Evolutionary conservation across 2,888 invertebrate species (phyloP).

Genomic region (Amphipyra tragopoginis): DNA sequence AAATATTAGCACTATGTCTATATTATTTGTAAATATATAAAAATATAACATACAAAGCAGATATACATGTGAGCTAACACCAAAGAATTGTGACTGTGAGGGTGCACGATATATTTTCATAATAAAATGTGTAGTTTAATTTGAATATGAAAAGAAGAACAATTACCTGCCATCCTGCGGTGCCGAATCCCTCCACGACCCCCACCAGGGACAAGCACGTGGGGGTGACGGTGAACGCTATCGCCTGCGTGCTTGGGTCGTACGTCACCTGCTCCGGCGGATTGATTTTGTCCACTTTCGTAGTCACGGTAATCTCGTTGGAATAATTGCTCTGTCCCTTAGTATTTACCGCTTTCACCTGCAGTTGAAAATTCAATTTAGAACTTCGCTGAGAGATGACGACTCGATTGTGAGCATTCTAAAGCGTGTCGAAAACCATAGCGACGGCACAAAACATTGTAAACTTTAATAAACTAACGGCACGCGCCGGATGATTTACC

Average conservation of each 20-base stretch:
- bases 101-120: conserved; percentile 20
- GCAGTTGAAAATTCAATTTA: conserved; percentile 55
- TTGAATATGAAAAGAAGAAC: background rate
- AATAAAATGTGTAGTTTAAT: background rate
- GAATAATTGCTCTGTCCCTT: conserved; percentile 97
- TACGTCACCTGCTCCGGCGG: conserved; percentile 95
- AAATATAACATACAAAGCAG: conserved; percentile 35
- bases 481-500: conserved; percentile 79
- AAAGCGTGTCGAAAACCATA: conserved; percentile 69
- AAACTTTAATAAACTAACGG: conserved; percentile 65
- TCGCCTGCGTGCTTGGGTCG: conserved; percentile 93
- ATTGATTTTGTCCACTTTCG: conserved; percentile 95
- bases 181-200: conserved; percentile 92
- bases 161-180: conserved; percentile 80
- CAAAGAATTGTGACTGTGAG: conserved; percentile 15
- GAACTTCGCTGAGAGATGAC: conserved; percentile 30
- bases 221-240: conserved; percentile 94
- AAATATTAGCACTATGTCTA: too few species aligned
- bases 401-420: conserved; percentile 55
- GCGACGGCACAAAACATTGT: conserved; percentile 67
- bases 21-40: conserved; percentile 3
- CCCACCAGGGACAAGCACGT: conserved; percentile 95
- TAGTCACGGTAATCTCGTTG: conserved; percentile 94
- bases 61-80: conserved; percentile 26
- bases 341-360: conserved; percentile 96